Conservation (phyloP, 2,888 invertebrate genomes). For the Allacma fusca region DNA sequence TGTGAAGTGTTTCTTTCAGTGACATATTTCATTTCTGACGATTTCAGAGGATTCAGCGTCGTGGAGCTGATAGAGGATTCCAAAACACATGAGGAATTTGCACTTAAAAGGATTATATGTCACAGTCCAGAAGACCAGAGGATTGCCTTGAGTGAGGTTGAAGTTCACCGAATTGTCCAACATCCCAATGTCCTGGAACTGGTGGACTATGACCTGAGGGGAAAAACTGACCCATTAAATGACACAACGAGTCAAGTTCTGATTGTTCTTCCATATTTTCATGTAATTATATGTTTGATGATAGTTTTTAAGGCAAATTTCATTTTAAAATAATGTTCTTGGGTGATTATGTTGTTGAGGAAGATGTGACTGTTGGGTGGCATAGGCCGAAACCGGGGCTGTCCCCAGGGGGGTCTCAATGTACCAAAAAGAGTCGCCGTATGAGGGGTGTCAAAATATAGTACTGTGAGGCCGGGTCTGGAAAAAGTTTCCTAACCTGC, state of each 20-base stretch:
- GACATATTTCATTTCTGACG: too few species aligned
- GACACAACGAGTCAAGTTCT: constrained; percentile 76
- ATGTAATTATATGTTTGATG: constrained; percentile 64
- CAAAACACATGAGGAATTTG: constrained; percentile 73
- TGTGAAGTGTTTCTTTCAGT: too few species aligned
- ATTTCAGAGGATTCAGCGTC: constrained; percentile 80
- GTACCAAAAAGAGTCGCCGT: too few species aligned
- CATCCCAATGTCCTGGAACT: constrained; percentile 79
- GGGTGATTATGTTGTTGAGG: not conserved
- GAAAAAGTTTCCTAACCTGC: too few species aligned
- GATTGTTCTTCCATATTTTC: constrained; percentile 79
- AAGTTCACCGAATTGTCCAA: constrained; percentile 74
- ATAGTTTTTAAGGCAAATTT: constrained; percentile 6
- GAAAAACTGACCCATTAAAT: constrained; percentile 71
- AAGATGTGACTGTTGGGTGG: too few species aligned
- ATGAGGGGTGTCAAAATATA: too few species aligned
- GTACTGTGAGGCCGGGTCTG: too few species aligned
- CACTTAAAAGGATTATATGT: constrained; percentile 81
- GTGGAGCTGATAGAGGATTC: constrained; percentile 79
- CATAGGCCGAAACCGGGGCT: too few species aligned
- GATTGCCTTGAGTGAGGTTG: constrained; percentile 72
- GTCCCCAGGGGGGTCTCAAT: too few species aligned
- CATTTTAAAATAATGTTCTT: not conserved
- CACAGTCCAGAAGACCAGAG: constrained; percentile 79
- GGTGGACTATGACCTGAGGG: constrained; percentile 74